Conservation (phyloP, 2,797 vertebrate genomes). For the Peromyscus nudipes region DNA sequence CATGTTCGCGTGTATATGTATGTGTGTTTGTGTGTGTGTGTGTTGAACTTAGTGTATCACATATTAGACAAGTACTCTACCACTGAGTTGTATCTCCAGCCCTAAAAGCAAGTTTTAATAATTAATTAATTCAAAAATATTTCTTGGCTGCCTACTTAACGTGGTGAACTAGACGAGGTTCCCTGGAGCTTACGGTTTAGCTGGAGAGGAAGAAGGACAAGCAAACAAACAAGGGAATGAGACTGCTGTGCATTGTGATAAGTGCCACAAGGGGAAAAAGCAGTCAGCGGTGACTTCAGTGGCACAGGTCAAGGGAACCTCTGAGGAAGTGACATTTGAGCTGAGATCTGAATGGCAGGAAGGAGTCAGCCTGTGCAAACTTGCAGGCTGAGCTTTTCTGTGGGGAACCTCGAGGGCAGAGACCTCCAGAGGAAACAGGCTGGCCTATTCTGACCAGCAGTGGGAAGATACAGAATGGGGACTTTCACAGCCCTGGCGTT, state of each 20-base stretch:
- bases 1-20: neutral
- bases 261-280: neutral
- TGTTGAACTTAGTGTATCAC: neutral
- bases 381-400: slow-evolving; percentile 29
- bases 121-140: slow-evolving; percentile 9
- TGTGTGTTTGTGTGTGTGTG: neutral
- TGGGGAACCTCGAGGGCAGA: neutral
- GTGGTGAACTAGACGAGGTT: neutral
- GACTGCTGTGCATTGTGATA: neutral
- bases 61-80: neutral
- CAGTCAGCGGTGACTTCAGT: neutral
- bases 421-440: neutral
- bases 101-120: neutral
- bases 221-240: slow-evolving; percentile 44
- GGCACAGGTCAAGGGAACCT: slow-evolving; percentile 19
- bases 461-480: neutral
- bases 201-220: neutral
- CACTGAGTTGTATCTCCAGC: neutral
- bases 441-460: neutral
- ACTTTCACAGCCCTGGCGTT: no score
- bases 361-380: neutral
- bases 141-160: neutral
- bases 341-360: slow-evolving; percentile 71
- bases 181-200: neutral
- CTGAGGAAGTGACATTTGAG: slow-evolving; percentile 70